phyloP scores from a whole-genome alignment of 2,888 invertebrate genomes.

The Ophion ellenae region DNA sequence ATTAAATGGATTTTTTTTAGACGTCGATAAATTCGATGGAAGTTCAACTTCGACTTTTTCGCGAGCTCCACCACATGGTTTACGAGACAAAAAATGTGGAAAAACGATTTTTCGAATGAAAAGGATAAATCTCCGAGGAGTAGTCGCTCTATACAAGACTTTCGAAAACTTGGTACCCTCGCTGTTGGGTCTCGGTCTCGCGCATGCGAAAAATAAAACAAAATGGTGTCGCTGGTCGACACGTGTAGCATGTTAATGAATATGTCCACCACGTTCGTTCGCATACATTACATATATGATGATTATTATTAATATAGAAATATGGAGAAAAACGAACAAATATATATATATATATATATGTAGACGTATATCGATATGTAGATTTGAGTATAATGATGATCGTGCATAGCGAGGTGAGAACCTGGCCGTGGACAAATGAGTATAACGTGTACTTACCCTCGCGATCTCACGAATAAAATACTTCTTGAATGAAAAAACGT shows the following conservation, averaged over 20 bases:
- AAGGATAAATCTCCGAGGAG: not conserved
- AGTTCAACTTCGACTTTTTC: not conserved
- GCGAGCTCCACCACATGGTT: not conserved
- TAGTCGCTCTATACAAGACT: not conserved
- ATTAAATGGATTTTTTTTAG: not conserved
- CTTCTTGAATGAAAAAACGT: slow-evolving; percentile 45
- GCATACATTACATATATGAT: slow-evolving; percentile 61
- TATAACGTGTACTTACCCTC: slow-evolving; percentile 63
- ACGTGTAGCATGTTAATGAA: slow-evolving; percentile 60
- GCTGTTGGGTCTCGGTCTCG: slow-evolving; percentile 54
- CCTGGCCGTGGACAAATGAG: slow-evolving; percentile 52
- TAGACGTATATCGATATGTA: slow-evolving; percentile 65
- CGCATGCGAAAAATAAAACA: slow-evolving; percentile 38
- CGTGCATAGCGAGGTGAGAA: slow-evolving; percentile 46
- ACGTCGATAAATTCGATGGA: not conserved
- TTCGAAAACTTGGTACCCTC: slow-evolving; percentile 51
- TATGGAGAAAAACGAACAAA: slow-evolving; percentile 14
- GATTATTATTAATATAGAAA: slow-evolving; percentile 29
- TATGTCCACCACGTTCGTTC: slow-evolving; percentile 64
- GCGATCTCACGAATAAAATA: slow-evolving; percentile 63
- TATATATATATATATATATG: slow-evolving; percentile 55
- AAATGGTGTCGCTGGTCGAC: slow-evolving; percentile 69
- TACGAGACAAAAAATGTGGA: not conserved
- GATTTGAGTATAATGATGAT: slow-evolving; percentile 58
- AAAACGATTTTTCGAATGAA: not conserved